These are phyloP conservation scores for Thelaira solivaga DNA, from an alignment of 2,888 invertebrate species.

Conservation along the genomic window DNA sequence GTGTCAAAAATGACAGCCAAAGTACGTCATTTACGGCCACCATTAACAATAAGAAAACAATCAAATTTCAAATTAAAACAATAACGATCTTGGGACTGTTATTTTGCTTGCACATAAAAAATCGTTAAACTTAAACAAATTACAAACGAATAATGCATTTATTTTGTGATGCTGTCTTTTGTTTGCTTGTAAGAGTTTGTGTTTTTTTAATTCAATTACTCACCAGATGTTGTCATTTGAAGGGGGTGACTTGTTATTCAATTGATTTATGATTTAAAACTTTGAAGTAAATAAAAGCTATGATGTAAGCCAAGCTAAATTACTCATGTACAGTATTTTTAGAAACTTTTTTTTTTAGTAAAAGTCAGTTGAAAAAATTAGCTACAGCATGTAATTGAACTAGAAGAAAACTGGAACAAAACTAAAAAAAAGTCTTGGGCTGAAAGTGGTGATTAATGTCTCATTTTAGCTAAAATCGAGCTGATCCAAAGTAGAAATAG, in stretches of 20 bases:
- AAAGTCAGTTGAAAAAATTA: too few relatives aligned
- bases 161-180: not conserved
- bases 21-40: constrained; percentile 21
- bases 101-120: constrained; percentile 14
- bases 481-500: not conserved
- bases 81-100: not conserved
- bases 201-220: constrained; percentile 49
- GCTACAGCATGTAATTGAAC: not conserved
- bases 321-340: not conserved
- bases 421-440: too few relatives aligned
- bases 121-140: constrained; percentile 39
- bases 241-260: constrained; percentile 34
- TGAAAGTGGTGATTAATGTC: too few relatives aligned
- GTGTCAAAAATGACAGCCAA: constrained; percentile 51
- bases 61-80: not conserved
- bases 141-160: constrained; percentile 23
- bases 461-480: not conserved
- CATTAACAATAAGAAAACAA: not conserved
- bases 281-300: not conserved
- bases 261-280: constrained; percentile 23
- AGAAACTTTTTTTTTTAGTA: not conserved
- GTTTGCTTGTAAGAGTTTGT: constrained; percentile 35
- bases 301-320: not conserved
- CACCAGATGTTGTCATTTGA: constrained; percentile 59
- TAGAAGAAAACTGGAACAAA: not conserved